Evolutionary conservation across 2,888 invertebrate species (phyloP), one percentile per base, ranked within the genome.

Genomic region (Xestia rhomboidea): DNA sequence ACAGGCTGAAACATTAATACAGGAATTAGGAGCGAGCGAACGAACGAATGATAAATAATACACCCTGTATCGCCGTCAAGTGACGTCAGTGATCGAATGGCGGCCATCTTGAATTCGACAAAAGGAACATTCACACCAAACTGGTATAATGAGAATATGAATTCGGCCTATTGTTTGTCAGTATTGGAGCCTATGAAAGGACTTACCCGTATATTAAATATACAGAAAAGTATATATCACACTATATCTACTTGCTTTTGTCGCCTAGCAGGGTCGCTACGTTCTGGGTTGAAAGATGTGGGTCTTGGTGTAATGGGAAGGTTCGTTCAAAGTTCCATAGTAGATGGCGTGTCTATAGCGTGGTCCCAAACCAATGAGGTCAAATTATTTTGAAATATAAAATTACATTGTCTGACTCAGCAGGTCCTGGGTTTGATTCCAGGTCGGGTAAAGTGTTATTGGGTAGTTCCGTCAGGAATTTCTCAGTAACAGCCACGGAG

Each of bases 21-120:
- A 85, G 77, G 90, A 89, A 90, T 91, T 90, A 91, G 85, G 75
- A 79, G 41, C 74, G 80, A 85, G 73, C 68, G 77, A 70, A 73
- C 68, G 82, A 83, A 80, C 82, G 74, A 83, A 82, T 89, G 89
- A 89, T 91, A 90, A 90, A 89, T 90, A 90, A 86, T 85, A 82
- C 80, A 81, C n/a, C 68, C 81, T 87, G 81, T 87, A 77, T 82
- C 82, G 82, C 68, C 60, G 71, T 76, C 84, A 72, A 73, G 72
- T 78, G 82, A 80, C 81, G 87, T 88, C 88, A 83, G 51, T 83
- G 83, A 87, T 86, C 73, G 83, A 88, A 77, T 67, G 66, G 68
- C 74, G 27, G 86, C 87, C 87, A 87, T 87, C 73, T 87, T 87
- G 88, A n/a, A 66, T 76, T 64, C 72, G 60, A 70, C 63, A 66